phyloP scores from a whole-genome alignment of 2,888 invertebrate genomes.

The Scaeva pyrastri region DNA sequence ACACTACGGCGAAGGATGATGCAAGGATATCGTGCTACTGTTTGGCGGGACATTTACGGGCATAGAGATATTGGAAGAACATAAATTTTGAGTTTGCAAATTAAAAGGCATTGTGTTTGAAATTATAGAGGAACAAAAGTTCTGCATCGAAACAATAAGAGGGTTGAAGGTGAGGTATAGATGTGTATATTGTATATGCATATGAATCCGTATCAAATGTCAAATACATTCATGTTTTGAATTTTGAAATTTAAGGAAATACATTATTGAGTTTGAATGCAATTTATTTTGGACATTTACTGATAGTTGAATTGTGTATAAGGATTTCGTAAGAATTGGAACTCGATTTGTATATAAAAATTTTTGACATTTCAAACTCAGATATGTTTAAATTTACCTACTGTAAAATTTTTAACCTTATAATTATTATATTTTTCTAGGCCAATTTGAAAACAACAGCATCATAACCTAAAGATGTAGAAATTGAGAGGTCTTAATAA shows the following conservation, averaged over 20 bases:
- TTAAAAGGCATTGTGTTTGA: constrained; percentile 76
- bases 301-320: no score
- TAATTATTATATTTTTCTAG: no score
- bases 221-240: constrained; percentile 44
- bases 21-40: constrained; percentile 40
- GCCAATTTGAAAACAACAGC: no score
- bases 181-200: no score
- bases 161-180: constrained; percentile 55
- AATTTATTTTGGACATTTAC: not conserved
- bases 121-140: constrained; percentile 67
- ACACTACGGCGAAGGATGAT: not conserved
- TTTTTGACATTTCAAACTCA: no score
- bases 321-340: no score
- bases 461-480: no score
- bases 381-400: no score
- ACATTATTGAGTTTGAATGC: not conserved
- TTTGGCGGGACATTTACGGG: constrained; percentile 43
- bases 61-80: constrained; percentile 42
- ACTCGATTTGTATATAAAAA: no score
- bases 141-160: constrained; percentile 37
- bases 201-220: constrained; percentile 66
- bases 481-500: no score
- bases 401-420: no score
- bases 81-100: constrained; percentile 71
- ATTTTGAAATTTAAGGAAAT: constrained; percentile 2